Evolutionary conservation across 2,113 vertebrate species (phyloP).

Genomic region (Tauraco erythrolophus): DNA sequence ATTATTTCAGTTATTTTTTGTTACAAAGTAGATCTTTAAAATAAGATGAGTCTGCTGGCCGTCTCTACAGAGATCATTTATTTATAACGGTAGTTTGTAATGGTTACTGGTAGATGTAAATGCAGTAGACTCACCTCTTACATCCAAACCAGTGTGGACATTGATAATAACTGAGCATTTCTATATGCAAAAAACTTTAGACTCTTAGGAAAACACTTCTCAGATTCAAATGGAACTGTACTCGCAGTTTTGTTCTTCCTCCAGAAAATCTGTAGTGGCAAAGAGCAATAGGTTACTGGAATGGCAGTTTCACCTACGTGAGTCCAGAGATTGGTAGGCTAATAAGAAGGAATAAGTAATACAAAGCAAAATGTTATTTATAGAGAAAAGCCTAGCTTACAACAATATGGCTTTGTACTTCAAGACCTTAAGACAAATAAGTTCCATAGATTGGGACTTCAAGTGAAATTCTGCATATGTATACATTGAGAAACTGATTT

Average conservation of each 20-base stretch:
- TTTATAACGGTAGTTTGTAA: not conserved
- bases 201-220: not conserved
- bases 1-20: not conserved
- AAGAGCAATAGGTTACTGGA: not conserved
- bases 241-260: not conserved
- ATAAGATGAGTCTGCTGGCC: rapidly evolving
- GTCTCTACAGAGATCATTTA: not conserved
- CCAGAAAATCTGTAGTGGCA: not conserved
- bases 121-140: not conserved
- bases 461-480: not conserved
- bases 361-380: not conserved
- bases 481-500: not conserved
- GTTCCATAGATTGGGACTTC: not conserved
- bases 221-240: not conserved
- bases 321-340: no score
- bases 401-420: not conserved
- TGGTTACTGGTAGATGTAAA: rapidly evolving
- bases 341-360: not conserved
- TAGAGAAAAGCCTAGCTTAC: not conserved
- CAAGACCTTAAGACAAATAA: not conserved
- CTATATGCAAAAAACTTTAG: not conserved
- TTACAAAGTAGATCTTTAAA: not conserved
- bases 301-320: not conserved
- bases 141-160: not conserved
- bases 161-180: not conserved